phyloP scores from a whole-genome alignment of 2,888 invertebrate genomes.

The Dorcus parallelipipedus region DNA sequence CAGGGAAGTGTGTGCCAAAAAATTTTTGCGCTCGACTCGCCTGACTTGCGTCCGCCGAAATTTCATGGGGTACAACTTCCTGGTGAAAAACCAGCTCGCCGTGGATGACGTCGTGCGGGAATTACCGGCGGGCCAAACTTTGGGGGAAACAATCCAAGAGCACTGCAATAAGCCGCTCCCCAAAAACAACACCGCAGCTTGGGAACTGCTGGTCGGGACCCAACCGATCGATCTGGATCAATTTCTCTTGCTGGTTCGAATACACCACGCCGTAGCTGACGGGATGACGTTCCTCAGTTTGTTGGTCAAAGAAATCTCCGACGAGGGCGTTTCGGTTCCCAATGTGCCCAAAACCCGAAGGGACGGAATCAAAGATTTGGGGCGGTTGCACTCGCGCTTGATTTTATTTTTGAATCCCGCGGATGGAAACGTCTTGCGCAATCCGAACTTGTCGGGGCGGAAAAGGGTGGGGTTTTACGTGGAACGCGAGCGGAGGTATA shows the following conservation, averaged over 20 bases:
- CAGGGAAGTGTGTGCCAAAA: background rate
- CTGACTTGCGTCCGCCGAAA: background rate
- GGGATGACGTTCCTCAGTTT: conserved; percentile 3
- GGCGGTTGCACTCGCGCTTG: background rate
- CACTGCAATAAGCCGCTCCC: conserved; percentile 1
- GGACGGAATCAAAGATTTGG: background rate
- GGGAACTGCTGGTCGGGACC: conserved; percentile 2
- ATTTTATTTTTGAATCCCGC: background rate
- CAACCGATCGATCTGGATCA: background rate
- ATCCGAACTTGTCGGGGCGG: background rate
- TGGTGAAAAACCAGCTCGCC: conserved; percentile 2
- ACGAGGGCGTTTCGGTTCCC: background rate
- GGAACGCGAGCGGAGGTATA: background rate
- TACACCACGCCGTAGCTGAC: conserved; percentile 5
- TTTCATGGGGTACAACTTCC: conserved; percentile 5
- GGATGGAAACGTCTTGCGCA: background rate
- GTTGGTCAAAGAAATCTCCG: background rate
- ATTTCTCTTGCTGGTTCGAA: conserved; percentile 1
- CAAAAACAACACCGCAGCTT: conserved; percentile 2
- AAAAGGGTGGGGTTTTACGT: conserved; percentile 1
- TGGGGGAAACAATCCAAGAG: background rate
- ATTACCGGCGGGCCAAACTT: background rate
- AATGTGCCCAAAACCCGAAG: background rate
- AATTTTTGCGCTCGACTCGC: background rate
- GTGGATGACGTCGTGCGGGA: conserved; percentile 1